Percentiles rank a stretch among this genome's conserved stretches.
Conservation (phyloP, 2,888 invertebrate species). For the Gonocerus acuteangulatus region DNA sequence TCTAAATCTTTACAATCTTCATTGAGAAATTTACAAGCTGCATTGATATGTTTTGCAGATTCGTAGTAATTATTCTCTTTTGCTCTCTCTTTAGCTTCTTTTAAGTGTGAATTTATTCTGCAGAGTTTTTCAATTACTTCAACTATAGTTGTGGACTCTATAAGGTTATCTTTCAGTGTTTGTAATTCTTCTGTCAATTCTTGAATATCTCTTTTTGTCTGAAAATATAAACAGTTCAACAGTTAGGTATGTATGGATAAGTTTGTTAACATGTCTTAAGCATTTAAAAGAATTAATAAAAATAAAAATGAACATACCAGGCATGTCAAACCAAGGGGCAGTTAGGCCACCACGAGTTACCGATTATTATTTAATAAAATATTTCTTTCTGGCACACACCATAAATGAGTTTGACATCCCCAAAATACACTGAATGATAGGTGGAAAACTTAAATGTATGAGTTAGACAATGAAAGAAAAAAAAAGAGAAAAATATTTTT, state of each 20-base stretch:
- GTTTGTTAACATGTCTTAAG: too few species aligned
- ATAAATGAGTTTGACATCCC: too few species aligned
- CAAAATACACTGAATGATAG: too few species aligned
- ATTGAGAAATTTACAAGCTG: constrained; percentile 43
- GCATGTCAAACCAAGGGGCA: too few species aligned
- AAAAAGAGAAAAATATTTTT: too few species aligned
- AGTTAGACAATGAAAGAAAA: too few species aligned
- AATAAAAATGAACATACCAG: not conserved
- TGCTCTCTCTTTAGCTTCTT: constrained; percentile 42
- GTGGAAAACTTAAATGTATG: too few species aligned
- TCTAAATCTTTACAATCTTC: constrained; percentile 46
- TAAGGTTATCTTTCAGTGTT: constrained; percentile 49
- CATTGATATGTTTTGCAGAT: constrained; percentile 49
- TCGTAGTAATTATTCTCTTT: constrained; percentile 43
- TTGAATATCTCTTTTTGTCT: constrained; percentile 54
- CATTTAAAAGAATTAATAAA: not conserved
- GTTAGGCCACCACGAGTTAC: too few species aligned
- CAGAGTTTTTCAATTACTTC: constrained; percentile 46
- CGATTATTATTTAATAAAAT: too few species aligned
- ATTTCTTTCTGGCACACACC: too few species aligned
- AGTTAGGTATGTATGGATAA: not conserved
- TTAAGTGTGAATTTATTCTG: constrained; percentile 44
- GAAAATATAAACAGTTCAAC: not conserved
- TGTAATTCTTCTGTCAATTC: constrained; percentile 56
- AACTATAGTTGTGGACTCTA: constrained; percentile 52